Conservation (phyloP, 1,140 invertebrate genomes). For the Drosophila pallidifrons region DNA sequence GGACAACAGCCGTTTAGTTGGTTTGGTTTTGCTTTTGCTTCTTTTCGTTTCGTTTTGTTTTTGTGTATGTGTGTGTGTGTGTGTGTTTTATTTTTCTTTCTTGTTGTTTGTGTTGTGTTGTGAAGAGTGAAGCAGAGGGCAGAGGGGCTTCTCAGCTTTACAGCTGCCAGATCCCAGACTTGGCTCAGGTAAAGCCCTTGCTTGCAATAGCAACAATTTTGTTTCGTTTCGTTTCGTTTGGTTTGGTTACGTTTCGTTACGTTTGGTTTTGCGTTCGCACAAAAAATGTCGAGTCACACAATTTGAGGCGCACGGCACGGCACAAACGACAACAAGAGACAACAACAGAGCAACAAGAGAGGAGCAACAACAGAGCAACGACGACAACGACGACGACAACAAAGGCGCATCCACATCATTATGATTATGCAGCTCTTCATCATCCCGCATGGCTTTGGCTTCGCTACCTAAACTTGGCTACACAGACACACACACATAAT, state of each 20-base stretch:
- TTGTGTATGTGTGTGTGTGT: not conserved
- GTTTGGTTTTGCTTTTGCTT: constrained; percentile 3
- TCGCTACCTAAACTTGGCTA: constrained; percentile 10
- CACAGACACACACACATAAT: constrained; percentile 6
- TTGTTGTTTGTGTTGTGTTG: not conserved
- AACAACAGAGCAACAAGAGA: not conserved
- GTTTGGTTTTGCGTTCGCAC: not conserved
- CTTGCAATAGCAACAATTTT: constrained; percentile 49
- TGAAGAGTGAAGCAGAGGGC: not conserved
- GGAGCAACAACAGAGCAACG: too few relatives aligned
- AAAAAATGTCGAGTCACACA: constrained; percentile 6
- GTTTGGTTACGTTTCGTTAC: not conserved
- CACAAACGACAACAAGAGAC: not conserved
- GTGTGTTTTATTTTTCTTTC: too few relatives aligned
- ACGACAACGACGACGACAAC: constrained; percentile 28
- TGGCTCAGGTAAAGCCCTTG: constrained; percentile 44
- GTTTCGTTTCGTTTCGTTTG: constrained; percentile 35
- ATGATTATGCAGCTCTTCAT: constrained; percentile 51
- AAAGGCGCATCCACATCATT: constrained; percentile 64
- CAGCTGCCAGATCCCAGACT: constrained; percentile 22
- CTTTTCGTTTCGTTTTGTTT: not conserved
- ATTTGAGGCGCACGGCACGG: not conserved
- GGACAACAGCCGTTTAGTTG: constrained; percentile 31
- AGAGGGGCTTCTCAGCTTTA: constrained; percentile 9
- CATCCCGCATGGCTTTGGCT: constrained; percentile 23